Base-by-base conservation (phyloP, 2,888 invertebrate genomes). In the Selenia dentaria region DNA sequence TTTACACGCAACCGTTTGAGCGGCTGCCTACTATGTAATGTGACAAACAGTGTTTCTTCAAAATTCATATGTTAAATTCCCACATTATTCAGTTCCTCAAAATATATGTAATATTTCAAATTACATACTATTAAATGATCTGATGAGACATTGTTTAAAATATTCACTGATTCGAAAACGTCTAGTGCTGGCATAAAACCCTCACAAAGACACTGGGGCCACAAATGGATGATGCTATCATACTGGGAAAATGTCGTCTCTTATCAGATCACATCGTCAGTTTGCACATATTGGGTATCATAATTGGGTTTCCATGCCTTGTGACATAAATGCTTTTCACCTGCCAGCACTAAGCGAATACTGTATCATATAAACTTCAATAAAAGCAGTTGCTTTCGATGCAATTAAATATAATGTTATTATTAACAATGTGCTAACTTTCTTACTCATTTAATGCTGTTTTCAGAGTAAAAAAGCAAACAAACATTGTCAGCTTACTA, bases 361-460 rank as follows among this genome's bases (percentile, higher is more conserved):
- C 20, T 42, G 31, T 45, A 24, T 8, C 6, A n/a, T n/a, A n/a
- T n/a, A n/a, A 22, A 25, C 22, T 29, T 18, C 20, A 37, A 2
- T 16, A 16, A 16, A 16, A 2, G 4, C 16, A 3, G 16, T 4
- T 16, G 16, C 16, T 16, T 16, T 16, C 16, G 16, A 16, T 3
- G 35, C 18, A 34, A 28, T 31, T 40, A 45, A 39, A 41, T 42
- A 11, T 34, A 24, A 33, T 16, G 12, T 32, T 26, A 43, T 51
- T 22, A 32, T 57, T 72, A 73, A 71, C 62, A 62, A 54, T 64
- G 64, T 71, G 67, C 72, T 76, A 74, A 78, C 67, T 58, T 54
- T 44, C 40, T 32, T 35, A 11, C 34, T 31, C 49, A 54, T 59
- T 51, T 43, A 57, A 64, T 62, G 53, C 64, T 68, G 52, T 64